Conservation (phyloP, 2,888 invertebrate genomes). For the Andrena minutula region DNA sequence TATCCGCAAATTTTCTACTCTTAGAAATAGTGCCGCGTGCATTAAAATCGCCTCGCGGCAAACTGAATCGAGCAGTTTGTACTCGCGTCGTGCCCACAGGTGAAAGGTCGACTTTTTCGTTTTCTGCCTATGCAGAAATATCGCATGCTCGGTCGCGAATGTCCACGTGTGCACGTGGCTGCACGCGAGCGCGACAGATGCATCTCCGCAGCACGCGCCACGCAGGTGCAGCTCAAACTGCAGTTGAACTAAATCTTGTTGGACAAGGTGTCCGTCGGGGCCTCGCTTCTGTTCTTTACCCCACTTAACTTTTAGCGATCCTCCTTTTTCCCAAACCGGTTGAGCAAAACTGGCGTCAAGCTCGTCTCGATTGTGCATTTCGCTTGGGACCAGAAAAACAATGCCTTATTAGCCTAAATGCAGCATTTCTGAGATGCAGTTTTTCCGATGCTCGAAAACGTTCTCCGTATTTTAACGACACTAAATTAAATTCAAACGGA, state of each 20-base stretch:
- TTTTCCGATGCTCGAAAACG: not conserved
- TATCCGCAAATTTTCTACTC: too few species aligned
- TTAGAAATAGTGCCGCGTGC: too few species aligned
- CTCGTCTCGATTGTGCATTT: slow-evolving; percentile 9
- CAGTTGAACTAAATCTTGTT: slow-evolving; percentile 77
- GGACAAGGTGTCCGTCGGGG: slow-evolving; percentile 70
- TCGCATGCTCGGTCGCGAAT: slow-evolving; percentile 5
- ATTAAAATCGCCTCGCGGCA: not conserved
- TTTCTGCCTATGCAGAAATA: slow-evolving; percentile 1
- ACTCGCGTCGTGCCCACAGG: not conserved
- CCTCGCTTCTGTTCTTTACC: slow-evolving; percentile 58
- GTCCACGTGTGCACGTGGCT: slow-evolving; percentile 45
- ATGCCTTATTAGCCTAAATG: not conserved
- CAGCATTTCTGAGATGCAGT: not conserved
- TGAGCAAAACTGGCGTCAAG: slow-evolving; percentile 22
- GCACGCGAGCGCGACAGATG: slow-evolving; percentile 74
- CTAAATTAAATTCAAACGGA: not conserved
- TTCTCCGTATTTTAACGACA: not conserved
- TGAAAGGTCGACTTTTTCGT: not conserved
- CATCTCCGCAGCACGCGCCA: slow-evolving; percentile 78
- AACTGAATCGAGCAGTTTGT: not conserved
- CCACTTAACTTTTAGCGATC: slow-evolving; percentile 49
- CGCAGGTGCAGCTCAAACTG: slow-evolving; percentile 72
- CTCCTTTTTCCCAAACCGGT: slow-evolving; percentile 47
- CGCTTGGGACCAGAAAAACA: not conserved